Evolutionary conservation across 2,113 vertebrate species (phyloP).

Genomic region (Platichthys flesus): DNA sequence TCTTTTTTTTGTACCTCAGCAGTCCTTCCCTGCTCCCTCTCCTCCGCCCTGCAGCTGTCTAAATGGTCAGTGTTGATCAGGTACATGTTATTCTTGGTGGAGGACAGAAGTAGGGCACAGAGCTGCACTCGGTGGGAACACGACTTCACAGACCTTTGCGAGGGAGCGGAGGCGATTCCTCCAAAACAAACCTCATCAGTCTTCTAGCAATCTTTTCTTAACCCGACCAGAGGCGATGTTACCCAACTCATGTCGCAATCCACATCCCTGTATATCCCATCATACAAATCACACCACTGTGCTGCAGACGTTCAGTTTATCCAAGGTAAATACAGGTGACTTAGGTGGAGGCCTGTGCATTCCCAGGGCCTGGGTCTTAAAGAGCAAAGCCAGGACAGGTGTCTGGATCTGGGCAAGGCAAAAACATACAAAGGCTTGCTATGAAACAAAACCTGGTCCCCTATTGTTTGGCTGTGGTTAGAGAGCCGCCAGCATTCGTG

Average conservation of each 20-base stretch:
- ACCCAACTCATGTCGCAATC: conserved; percentile 39
- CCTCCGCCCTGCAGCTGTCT: conserved; percentile 67
- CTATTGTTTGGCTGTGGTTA: conserved; percentile 18
- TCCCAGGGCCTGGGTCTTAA: neutral
- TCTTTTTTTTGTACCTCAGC: conserved; percentile 18
- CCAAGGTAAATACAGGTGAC: conserved; percentile 61
- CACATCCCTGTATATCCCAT: conserved; percentile 26
- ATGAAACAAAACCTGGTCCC: conserved; percentile 35
- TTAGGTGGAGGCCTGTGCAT: conserved; percentile 32
- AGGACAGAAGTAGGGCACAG: conserved; percentile 65
- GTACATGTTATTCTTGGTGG: conserved; percentile 74
- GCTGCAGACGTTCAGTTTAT: conserved; percentile 28
- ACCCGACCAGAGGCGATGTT: conserved; percentile 47
- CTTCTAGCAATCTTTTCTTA: conserved; percentile 64
- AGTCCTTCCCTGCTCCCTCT: conserved; percentile 19
- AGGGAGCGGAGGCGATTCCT: conserved; percentile 33
- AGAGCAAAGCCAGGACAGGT: conserved; percentile 23
- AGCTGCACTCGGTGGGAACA: conserved; percentile 63
- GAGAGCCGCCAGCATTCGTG: conserved; percentile 4
- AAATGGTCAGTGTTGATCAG: conserved; percentile 68
- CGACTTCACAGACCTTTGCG: conserved; percentile 58
- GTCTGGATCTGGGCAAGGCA: conserved; percentile 29
- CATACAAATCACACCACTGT: conserved; percentile 38
- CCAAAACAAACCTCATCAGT: conserved; percentile 65
- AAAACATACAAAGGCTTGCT: conserved; percentile 7